Base-by-base conservation (phyloP, 2,888 invertebrate species). In the Hedychridium roseum region DNA sequence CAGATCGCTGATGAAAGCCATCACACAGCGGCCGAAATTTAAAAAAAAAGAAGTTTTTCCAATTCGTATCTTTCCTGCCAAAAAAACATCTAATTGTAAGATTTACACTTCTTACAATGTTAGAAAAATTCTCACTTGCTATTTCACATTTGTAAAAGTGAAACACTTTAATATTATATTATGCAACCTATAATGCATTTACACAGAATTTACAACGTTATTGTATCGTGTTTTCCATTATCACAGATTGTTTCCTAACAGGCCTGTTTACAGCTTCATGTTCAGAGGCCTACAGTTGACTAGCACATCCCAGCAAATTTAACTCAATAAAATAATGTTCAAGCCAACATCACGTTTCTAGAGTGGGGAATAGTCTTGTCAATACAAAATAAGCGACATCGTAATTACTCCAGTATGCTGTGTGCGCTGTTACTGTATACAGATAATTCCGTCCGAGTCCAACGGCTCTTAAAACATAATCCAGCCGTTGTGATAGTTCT, bases 311-410 rank as follows among this genome's bases (percentile, higher is more conserved):
- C 41, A 65, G 54, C 52, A 55, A 61, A 57, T 53, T 60, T 55
- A 58, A 56, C 57, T 54, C 51, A 32, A 34, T 43, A 18, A 39
- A 39, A 51, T 52, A 50, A 50, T 44, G 53, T 64, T 61, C 54
- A 66, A 67, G 65, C 71, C 66, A 71, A 70, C 75, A 77, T 78
- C 78, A 78, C 61, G 76, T 70, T 55, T 81, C 81, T 55, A 81
- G 59, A 42, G 80, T 78, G n/a, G 82, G 81, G 50, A 81, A 81
- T 9, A 83, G 72, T 62, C 79, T 77, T 9, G 81, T 82, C 38
- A 86, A 74, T 45, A 87, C 80, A 72, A 87, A 87, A 73, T 83
- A 83, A 12, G 86, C 86, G 23, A 86, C 82, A 61, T 87, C 87
- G 41, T 82, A 82, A 64, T 84, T 85, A 60, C 78, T 81, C 87